Evolutionary conservation across 2,113 vertebrate species (phyloP).

Genomic region (Rhinopithecus roxellana): DNA sequence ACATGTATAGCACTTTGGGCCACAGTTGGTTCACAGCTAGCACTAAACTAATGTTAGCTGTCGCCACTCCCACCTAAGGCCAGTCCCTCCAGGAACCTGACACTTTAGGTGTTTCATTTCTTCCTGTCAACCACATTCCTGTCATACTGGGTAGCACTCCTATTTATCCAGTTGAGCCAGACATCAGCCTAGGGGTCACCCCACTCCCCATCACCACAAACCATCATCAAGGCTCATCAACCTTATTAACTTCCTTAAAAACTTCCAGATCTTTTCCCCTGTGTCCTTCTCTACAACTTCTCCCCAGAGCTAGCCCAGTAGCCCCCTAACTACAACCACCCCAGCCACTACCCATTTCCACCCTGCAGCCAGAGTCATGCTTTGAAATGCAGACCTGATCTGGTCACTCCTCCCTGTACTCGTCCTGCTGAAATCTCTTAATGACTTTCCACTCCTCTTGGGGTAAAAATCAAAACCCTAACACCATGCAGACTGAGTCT

Average conservation of each 20-base stretch:
- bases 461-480: not conserved
- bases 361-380: not conserved
- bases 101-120: too few relatives aligned
- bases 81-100: not conserved
- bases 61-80: not conserved
- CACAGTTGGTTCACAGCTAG: not conserved
- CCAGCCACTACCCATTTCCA: not conserved
- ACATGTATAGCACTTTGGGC: not conserved
- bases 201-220: not conserved
- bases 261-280: not conserved
- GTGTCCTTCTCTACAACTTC: not conserved
- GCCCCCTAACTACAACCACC: not conserved
- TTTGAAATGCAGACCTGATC: not conserved
- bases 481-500: not conserved
- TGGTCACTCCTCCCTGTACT: not conserved
- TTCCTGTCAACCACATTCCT: not conserved
- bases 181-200: not conserved
- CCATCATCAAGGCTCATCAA: not conserved
- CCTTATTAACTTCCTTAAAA: not conserved
- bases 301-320: not conserved
- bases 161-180: not conserved
- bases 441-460: not conserved
- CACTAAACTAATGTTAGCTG: not conserved
- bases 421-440: not conserved
- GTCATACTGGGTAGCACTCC: not conserved